Conservation (phyloP, 2,888 invertebrate species). For the Nesidiocoris tenuis region DNA sequence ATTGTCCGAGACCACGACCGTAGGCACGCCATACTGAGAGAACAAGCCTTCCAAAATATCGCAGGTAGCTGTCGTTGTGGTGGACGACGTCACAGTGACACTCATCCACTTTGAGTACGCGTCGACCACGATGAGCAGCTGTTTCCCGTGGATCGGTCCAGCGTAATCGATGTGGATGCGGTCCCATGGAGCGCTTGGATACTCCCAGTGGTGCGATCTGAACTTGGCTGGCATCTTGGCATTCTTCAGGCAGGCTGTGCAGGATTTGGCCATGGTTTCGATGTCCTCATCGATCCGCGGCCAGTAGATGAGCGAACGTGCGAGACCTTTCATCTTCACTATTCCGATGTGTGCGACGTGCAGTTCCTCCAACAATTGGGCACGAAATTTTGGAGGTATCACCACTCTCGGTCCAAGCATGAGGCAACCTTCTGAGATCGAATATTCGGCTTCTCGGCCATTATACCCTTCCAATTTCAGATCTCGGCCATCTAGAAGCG, state of each 20-base stretch:
- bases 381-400: conserved; percentile 16
- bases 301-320: conserved; percentile 12
- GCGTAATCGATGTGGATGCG: conserved; percentile 50
- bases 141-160: conserved; percentile 43
- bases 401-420: conserved; percentile 27
- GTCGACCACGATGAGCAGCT: conserved; percentile 50
- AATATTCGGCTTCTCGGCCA: conserved; percentile 17
- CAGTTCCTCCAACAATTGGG: conserved; percentile 14
- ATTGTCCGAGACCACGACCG: conserved; percentile 48
- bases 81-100: conserved; percentile 44
- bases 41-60: conserved; percentile 46
- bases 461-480: conserved; percentile 4
- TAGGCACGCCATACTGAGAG: conserved; percentile 45
- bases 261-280: conserved; percentile 42
- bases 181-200: conserved; percentile 48
- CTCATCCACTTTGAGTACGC: conserved; percentile 51
- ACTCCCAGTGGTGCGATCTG: conserved; percentile 47
- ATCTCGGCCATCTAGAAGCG: conserved; percentile 15
- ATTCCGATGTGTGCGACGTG: too few species aligned
- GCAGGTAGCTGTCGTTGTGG: conserved; percentile 45
- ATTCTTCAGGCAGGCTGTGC: conserved; percentile 46
- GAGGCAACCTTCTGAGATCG: too few species aligned
- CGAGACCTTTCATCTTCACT: too few species aligned
- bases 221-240: conserved; percentile 31
- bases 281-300: conserved; percentile 12